Percentiles rank a stretch among this genome's conserved stretches.
Conservation (phyloP, 35 echinoderm and acorn worm genomes). For the Chiridota heheva region DNA sequence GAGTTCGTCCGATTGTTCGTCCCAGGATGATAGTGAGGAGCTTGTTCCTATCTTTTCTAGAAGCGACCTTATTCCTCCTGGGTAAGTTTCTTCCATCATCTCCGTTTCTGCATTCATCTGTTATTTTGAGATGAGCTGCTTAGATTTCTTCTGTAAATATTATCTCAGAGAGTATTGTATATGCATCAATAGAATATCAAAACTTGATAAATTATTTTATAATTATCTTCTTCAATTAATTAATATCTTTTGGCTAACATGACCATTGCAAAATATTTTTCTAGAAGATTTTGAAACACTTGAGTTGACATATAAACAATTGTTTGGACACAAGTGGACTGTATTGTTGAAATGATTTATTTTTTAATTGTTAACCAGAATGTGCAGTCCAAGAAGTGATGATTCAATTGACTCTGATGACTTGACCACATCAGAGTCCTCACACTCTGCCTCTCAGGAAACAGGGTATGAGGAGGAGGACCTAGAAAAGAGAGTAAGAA, state of each 20-base stretch:
- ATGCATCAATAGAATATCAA: too few relatives aligned
- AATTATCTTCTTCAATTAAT: too few relatives aligned
- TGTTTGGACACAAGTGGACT: too few relatives aligned
- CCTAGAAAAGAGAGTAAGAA: conserved; percentile 29
- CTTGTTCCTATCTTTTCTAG: conserved; percentile 93
- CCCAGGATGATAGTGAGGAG: conserved; percentile 81
- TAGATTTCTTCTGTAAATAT: neutral
- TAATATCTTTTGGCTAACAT: too few relatives aligned
- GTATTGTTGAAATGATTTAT: too few relatives aligned
- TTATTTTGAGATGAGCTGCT: neutral
- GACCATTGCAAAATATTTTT: too few relatives aligned
- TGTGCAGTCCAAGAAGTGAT: conserved; percentile 76
- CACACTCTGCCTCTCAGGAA: conserved; percentile 76
- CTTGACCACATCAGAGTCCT: conserved; percentile 74
- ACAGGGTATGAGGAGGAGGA: conserved; percentile 66
- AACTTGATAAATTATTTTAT: too few relatives aligned
- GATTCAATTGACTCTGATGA: conserved; percentile 96
- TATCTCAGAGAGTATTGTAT: too few relatives aligned
- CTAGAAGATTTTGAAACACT: too few relatives aligned
- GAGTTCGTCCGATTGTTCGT: conserved; percentile 78
- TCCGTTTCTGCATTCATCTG: neutral
- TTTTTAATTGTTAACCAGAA: too few relatives aligned
- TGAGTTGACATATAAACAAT: too few relatives aligned
- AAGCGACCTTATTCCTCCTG: conserved; percentile 67
- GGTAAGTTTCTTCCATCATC: conserved; percentile 43